Evolutionary conservation across 1,140 invertebrate species (phyloP).

Genomic region (Drosophila jambulina): DNA sequence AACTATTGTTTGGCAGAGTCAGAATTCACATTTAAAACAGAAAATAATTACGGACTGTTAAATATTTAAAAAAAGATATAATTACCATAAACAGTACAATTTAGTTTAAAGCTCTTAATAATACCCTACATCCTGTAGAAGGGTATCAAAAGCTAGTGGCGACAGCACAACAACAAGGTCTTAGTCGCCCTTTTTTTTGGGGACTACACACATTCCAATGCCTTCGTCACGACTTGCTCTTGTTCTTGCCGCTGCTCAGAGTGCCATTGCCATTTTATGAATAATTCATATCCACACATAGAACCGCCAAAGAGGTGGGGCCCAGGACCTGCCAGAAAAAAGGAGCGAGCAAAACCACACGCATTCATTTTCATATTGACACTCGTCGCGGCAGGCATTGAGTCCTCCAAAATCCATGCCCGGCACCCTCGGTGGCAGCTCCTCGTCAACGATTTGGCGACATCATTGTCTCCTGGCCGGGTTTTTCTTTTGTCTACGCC

Average conservation of each 20-base stretch:
- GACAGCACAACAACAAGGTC: slow-evolving; percentile 15
- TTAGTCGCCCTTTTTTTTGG: slow-evolving; percentile 15
- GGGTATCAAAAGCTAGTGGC: slow-evolving; percentile 12
- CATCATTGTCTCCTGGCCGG: slow-evolving; percentile 65
- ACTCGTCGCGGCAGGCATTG: slow-evolving; percentile 58
- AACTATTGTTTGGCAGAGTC: too few relatives aligned
- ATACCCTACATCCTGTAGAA: background rate
- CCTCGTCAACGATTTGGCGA: slow-evolving; percentile 72
- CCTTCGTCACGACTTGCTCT: slow-evolving; percentile 66
- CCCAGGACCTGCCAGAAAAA: slow-evolving; percentile 29
- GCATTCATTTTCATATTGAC: slow-evolving; percentile 80
- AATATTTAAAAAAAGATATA: background rate
- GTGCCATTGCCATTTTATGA: slow-evolving; percentile 82
- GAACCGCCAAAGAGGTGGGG: slow-evolving; percentile 28
- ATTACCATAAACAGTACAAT: background rate
- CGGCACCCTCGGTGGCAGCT: slow-evolving; percentile 47
- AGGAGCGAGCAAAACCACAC: slow-evolving; percentile 45
- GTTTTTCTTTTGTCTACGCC: slow-evolving; percentile 61
- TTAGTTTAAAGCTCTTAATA: background rate
- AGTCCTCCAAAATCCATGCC: slow-evolving; percentile 55
- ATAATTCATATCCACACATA: slow-evolving; percentile 78
- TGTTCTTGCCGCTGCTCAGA: slow-evolving; percentile 66
- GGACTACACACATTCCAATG: slow-evolving; percentile 50
- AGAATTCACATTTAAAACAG: background rate
- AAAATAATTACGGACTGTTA: background rate